Conservation (phyloP, 92 coral and sea anemone genomes). For the Porites divaricata region DNA sequence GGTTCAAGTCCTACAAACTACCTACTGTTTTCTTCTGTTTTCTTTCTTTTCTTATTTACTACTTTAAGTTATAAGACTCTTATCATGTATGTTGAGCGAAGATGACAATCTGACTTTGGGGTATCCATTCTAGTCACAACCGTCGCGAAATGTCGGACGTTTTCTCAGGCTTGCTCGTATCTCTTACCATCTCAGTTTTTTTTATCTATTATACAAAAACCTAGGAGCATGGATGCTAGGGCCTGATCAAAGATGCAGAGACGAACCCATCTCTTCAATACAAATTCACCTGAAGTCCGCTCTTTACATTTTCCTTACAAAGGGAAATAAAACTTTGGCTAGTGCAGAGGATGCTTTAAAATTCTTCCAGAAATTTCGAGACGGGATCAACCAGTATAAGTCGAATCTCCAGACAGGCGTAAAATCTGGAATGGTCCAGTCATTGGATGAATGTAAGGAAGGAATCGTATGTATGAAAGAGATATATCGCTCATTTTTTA, state of each 20-base stretch:
- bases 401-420: slow-evolving; percentile 69
- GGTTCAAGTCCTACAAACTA: too few species aligned
- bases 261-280: slow-evolving; percentile 49
- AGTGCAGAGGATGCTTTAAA: slow-evolving; percentile 50
- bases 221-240: slow-evolving; percentile 86
- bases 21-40: too few species aligned
- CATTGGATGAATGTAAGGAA: slow-evolving; percentile 54
- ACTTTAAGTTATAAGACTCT: too few species aligned
- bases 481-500: slow-evolving; percentile 10
- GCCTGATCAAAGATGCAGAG: slow-evolving; percentile 60
- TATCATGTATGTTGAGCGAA: too few species aligned
- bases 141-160: too few species aligned
- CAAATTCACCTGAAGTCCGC: slow-evolving; percentile 20
- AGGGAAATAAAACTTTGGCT: slow-evolving; percentile 40
- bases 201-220: not conserved
- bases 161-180: not conserved
- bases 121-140: too few species aligned
- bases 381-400: slow-evolving; percentile 55
- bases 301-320: slow-evolving; percentile 42
- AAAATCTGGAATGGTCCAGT: slow-evolving; percentile 70
- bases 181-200: not conserved
- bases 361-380: slow-evolving; percentile 39
- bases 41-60: too few species aligned
- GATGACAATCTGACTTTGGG: too few species aligned
- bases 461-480: slow-evolving; percentile 60